These are phyloP conservation scores for Pteropus rufus DNA, from an alignment of 2,797 vertebrate genomes.

Conservation along the genomic window DNA sequence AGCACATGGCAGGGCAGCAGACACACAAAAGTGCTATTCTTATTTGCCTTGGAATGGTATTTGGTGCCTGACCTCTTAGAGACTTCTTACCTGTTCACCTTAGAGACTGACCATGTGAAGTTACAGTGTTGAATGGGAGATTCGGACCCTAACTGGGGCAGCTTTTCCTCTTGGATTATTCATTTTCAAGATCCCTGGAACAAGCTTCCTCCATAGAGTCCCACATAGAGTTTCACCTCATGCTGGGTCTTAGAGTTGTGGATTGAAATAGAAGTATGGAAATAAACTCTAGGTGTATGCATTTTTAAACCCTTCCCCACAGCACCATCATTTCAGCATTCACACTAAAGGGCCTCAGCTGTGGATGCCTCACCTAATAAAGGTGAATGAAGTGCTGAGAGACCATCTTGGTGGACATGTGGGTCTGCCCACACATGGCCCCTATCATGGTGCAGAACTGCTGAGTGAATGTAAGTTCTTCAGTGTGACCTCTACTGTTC, in stretches of 20 bases:
- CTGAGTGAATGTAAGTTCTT: neutral
- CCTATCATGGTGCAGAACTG: neutral
- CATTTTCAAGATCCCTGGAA: neutral
- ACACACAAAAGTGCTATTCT: neutral
- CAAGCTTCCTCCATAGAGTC: neutral
- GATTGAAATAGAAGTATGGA: neutral
- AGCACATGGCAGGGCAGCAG: neutral
- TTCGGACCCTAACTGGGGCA: neutral
- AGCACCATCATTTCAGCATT: neutral
- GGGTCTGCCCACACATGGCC: neutral
- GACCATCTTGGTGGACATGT: neutral
- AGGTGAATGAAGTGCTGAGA: neutral
- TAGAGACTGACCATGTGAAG: neutral
- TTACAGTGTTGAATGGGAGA: neutral
- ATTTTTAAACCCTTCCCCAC: neutral
- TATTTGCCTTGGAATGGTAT: slow-evolving; percentile 34
- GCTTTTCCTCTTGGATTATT: neutral
- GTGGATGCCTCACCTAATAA: neutral
- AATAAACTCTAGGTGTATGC: neutral
- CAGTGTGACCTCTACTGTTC: neutral
- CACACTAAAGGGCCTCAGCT: neutral
- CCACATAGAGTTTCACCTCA: neutral
- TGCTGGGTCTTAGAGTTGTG: neutral
- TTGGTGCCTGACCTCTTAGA: neutral
- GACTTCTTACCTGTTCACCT: neutral